Percentiles rank a stretch among this genome's conserved stretches.
phyloP scores from a whole-genome alignment of 2,888 invertebrate genomes.

The Heliconius aoede region DNA sequence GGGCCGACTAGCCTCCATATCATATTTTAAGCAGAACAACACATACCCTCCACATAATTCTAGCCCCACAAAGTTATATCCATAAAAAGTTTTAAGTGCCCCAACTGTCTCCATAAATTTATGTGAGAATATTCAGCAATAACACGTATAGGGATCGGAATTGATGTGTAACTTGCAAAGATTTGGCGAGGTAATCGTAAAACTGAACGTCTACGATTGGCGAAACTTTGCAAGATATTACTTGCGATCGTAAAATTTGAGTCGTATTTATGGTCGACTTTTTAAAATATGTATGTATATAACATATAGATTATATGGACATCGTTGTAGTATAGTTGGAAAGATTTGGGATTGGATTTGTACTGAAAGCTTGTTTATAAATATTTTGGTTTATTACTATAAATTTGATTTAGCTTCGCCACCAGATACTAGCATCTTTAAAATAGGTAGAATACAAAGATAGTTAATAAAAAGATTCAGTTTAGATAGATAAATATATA shows the following conservation, averaged over 20 bases:
- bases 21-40: constrained; percentile 9
- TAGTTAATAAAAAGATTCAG: too few species aligned
- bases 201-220: constrained; percentile 62
- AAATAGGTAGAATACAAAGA: too few species aligned
- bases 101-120: constrained; percentile 35
- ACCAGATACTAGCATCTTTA: too few species aligned
- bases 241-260: constrained; percentile 53
- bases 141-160: constrained; percentile 35
- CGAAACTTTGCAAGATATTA: constrained; percentile 64
- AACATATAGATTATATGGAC: neutral
- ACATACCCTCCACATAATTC: constrained; percentile 2
- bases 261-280: neutral
- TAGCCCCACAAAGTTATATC: constrained; percentile 26
- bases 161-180: constrained; percentile 31
- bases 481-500: too few species aligned
- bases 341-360: neutral
- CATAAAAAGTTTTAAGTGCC: constrained; percentile 44
- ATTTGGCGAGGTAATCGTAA: constrained; percentile 60
- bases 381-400: neutral
- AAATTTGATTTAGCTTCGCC: too few species aligned
- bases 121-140: constrained; percentile 36
- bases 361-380: neutral
- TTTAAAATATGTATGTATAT: constrained; percentile 3
- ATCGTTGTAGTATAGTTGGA: neutral
- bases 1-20: neutral